Base-by-base conservation (phyloP, 2,888 invertebrate species). In the Crioceris asparagi region DNA sequence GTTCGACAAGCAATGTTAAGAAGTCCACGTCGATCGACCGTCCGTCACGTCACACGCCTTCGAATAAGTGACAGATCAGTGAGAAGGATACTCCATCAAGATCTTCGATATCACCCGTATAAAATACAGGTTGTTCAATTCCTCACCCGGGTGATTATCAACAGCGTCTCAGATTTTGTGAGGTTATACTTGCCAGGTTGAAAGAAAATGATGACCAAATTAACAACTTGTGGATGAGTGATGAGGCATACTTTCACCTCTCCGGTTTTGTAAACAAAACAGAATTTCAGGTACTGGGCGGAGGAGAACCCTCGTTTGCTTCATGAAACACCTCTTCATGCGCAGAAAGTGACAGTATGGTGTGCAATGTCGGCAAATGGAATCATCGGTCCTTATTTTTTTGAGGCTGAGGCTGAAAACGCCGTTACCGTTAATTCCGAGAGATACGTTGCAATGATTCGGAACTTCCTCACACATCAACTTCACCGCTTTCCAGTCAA, bases 171-270 rank as follows among this genome's bases (percentile, higher is more conserved):
- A n/a, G n/a, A n/a, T n/a, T n/a, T n/a, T n/a, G n/a, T n/a, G n/a
- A n/a, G n/a, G n/a, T n/a, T n/a, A n/a, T n/a, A n/a, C 15, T 39
- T 32, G 36, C 25, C 27, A 41, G 33, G 17, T 18, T 43, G 12
- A 34, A 42, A 42, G 36, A 41, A 43, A 41, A 41, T 41, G 38
- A 43, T 17, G 33, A 33, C 34, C 40, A 41, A 31, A 25, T 40
- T 8, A 40, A 35, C 39, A 41, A 40, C 35, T n/a, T 38, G 26
- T 38, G 27, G 29, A 39, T 39, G 21, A 37, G 39, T 34, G 37
- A 36, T 36, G 36, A 39, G 36, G 36, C 39, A 4, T 32, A 39
- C 35, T 43, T n/a, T n/a, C n/a, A n/a, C n/a, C n/a, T n/a, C n/a
- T n/a, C n/a, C n/a, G n/a, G n/a, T n/a, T n/a, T n/a, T 43, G 30